These are phyloP conservation scores for Leucopternis melanops DNA, from an alignment of 2,113 vertebrate genomes.

Conservation along the genomic window DNA sequence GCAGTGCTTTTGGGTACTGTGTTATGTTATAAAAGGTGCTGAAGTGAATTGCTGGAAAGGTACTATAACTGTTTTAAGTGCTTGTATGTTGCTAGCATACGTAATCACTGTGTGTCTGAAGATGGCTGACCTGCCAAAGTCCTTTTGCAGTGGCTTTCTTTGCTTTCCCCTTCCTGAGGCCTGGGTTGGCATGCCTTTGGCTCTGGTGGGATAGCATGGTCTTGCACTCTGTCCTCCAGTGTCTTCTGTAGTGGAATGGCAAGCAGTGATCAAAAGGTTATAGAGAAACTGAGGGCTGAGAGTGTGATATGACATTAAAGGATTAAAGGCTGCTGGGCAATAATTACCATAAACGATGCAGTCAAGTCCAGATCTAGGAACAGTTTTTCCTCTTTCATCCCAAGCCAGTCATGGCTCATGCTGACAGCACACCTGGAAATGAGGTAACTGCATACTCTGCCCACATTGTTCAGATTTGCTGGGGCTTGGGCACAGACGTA, in stretches of 20 bases:
- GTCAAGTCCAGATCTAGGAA: constrained; percentile 15
- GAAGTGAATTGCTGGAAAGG: background rate
- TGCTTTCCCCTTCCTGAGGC: background rate
- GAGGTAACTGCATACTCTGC: constrained; percentile 44
- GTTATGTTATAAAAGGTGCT: background rate
- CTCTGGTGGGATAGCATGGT: background rate
- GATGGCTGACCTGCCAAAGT: background rate
- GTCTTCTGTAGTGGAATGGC: background rate
- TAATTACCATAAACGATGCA: background rate
- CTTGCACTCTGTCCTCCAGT: background rate
- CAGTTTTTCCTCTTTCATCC: constrained; percentile 31
- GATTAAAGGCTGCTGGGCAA: background rate
- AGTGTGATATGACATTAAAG: background rate
- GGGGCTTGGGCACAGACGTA: background rate
- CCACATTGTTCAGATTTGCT: constrained; percentile 4
- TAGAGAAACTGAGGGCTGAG: background rate
- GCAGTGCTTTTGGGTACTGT: background rate
- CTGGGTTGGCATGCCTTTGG: background rate
- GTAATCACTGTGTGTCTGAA: background rate
- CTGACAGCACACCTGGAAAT: constrained; percentile 58
- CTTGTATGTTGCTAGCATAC: background rate
- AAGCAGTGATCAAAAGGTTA: background rate
- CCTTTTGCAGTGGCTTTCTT: background rate
- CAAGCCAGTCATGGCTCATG: constrained; percentile 3
- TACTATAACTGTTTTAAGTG: background rate